Evolutionary conservation across 2,797 vertebrate species (phyloP), one percentile per base, ranked within the genome.

Genomic region (Botia kubotai): DNA sequence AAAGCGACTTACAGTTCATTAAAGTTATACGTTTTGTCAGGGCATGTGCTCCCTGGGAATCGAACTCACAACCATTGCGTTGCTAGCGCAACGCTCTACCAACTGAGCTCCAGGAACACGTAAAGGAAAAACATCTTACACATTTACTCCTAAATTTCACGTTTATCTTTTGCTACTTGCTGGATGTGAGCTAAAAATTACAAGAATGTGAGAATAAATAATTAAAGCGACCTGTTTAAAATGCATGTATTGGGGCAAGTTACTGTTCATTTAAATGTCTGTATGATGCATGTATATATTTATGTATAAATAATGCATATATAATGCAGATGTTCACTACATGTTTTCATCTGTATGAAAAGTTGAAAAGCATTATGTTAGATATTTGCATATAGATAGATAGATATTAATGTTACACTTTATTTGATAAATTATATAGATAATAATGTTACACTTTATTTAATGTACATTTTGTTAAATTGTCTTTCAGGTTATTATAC

Each of bases 401-500:
- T 26, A 26, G 23, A 26, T 26, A 26, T 26, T 26, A 57, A 21
- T 62, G 23, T 29, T 65, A 17, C 16, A 17, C 33, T 78, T 4
- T 13, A 29, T 67, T 6, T 26, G 1, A 2, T 26, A 26, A 26
- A 26, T 26, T 26, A 26, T 26, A 26, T 26, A 26, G 23, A 26
- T 26, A 26, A 26, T 1, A 57, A 21, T 62, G 23, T 29, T 65
- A 36, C 16, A 17, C 33, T 78, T 4, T 13, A 29, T 67, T 6
- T 26, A 14, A 23, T n/a, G 0, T 6, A 14, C 11, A 3, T 65
- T 23, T 55, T 58, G 75, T 36, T 13, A 4, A 55, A 26, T 71
- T 73, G 21, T 43, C 0, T 73, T 80, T 65, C 76, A 99, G 98
- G 97, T 99, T 62, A 99, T 99, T 87, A 99, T 99, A 90, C 98